Base-by-base conservation (phyloP, 1,140 invertebrate genomes). In the Cecropterus lyciades region DNA sequence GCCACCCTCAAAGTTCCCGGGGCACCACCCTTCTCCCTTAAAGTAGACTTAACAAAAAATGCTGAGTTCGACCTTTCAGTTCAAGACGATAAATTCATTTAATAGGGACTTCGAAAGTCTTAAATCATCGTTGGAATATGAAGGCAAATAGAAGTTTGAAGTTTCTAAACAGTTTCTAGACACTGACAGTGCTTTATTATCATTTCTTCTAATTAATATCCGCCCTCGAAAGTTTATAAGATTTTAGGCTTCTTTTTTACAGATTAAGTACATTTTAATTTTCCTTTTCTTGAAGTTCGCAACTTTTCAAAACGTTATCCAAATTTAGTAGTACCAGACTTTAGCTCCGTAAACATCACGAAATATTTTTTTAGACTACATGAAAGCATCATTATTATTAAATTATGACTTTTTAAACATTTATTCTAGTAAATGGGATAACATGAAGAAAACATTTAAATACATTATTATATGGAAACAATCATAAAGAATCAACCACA, bases 51-150 rank as follows among this genome's bases (percentile, higher is more conserved):
- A 46, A 46, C 42, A 43, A 59, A 59, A 57, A 59, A 30, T 59
- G 56, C 56, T 15, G 42, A 59, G 45, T 49, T 49, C 57, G 45
- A 60, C 15, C 45, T 49, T 37, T 49, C 15, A 40, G 27, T 37
- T 49, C 27, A 37, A 33, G 14, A 17, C 45, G 27, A 60, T 60
- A 60, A 60, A 60, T 49, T 60, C 10, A 16, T 48, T 60, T 49
- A 49, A 49, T 49, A 49, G 16, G 45, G 45, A 60, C 57, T 48
- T 60, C 5, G 27, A 60, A 60, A 60, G 15, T 33, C 27, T 49
- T 60, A 60, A 60, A 49, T 60, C 40, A 60, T 49, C 45, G 14
- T 49, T 20, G 57, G 16, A 46, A 37, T 60, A 60, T 20, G 15
- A 60, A 49, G 30, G 57, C 16, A 37, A 49, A 33, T 17, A 60